Conservation (phyloP, 2,888 invertebrate genomes). For the Invenusta paracnida region DNA sequence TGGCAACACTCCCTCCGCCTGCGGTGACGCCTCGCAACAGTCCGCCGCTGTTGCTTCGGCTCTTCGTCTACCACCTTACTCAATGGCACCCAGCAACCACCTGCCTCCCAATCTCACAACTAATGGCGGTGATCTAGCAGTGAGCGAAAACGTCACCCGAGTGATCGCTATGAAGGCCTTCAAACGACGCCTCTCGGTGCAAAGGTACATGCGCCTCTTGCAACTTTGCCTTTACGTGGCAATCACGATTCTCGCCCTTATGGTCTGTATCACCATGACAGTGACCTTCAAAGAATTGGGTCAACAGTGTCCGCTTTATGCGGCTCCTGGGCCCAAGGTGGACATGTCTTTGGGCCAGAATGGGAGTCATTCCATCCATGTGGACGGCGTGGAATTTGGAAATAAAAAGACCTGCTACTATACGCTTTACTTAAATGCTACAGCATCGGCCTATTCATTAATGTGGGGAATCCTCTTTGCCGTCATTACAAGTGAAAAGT, state of each 20-base stretch:
- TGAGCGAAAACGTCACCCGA: too few species aligned
- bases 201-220: conserved; percentile 24
- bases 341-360: conserved; percentile 3
- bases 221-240: conserved; percentile 35
- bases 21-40: too few species aligned
- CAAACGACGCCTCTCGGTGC: not conserved
- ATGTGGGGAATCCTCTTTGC: conserved; percentile 38
- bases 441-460: conserved; percentile 31
- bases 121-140: too few species aligned
- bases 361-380: conserved; percentile 14
- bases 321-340: conserved; percentile 34
- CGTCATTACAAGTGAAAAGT: conserved; percentile 31
- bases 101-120: too few species aligned
- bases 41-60: too few species aligned
- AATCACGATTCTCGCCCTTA: conserved; percentile 36
- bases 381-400: conserved; percentile 38
- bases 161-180: too few species aligned
- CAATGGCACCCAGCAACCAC: too few species aligned
- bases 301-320: conserved; percentile 39
- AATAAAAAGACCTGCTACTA: conserved; percentile 41
- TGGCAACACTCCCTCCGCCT: too few species aligned
- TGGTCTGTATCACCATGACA: conserved; percentile 42
- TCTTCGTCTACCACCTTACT: too few species aligned
- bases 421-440: conserved; percentile 41
- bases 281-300: conserved; percentile 41